A percentile compares a stretch with the other conserved stretches of the same genome.
These are phyloP conservation scores for Ctenosaura bakeri DNA, from an alignment of 2,797 vertebrate species.

Conservation along the genomic window DNA sequence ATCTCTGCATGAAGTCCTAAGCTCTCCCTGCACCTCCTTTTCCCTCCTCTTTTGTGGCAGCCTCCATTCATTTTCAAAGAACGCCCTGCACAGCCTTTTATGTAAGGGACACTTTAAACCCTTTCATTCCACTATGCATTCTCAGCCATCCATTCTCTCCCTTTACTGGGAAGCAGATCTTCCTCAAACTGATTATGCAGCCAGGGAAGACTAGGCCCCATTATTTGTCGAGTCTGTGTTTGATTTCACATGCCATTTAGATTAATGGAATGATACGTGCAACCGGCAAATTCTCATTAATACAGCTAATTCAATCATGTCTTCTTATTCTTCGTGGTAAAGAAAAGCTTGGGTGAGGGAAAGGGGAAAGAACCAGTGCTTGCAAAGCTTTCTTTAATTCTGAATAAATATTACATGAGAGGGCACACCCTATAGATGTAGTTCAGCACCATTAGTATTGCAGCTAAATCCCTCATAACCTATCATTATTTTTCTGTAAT, in stretches of 20 bases:
- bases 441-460: slow-evolving; percentile 38
- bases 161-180: slow-evolving; percentile 66
- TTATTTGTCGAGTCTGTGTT: slow-evolving; percentile 63
- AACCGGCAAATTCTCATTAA: slow-evolving; percentile 69
- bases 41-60: slow-evolving; percentile 72
- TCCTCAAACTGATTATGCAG: slow-evolving; percentile 75
- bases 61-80: slow-evolving; percentile 75
- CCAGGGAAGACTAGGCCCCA: slow-evolving; percentile 58
- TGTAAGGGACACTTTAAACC: slow-evolving; percentile 64
- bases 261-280: slow-evolving; percentile 58
- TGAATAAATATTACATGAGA: slow-evolving; percentile 67
- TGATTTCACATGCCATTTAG: slow-evolving; percentile 72
- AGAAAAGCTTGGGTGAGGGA: slow-evolving; percentile 55
- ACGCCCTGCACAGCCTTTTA: slow-evolving; percentile 70
- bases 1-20: slow-evolving; percentile 25
- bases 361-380: slow-evolving; percentile 55
- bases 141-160: slow-evolving; percentile 67
- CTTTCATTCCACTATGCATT: slow-evolving; percentile 72
- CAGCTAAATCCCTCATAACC: slow-evolving; percentile 57
- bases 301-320: slow-evolving; percentile 67
- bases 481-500: slow-evolving; percentile 58
- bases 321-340: slow-evolving; percentile 56
- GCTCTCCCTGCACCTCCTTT: slow-evolving; percentile 60
- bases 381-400: slow-evolving; percentile 37
- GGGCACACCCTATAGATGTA: slow-evolving; percentile 61